Evolutionary conservation across 2,113 vertebrate species (phyloP).

Genomic region (Scalopus aquaticus): DNA sequence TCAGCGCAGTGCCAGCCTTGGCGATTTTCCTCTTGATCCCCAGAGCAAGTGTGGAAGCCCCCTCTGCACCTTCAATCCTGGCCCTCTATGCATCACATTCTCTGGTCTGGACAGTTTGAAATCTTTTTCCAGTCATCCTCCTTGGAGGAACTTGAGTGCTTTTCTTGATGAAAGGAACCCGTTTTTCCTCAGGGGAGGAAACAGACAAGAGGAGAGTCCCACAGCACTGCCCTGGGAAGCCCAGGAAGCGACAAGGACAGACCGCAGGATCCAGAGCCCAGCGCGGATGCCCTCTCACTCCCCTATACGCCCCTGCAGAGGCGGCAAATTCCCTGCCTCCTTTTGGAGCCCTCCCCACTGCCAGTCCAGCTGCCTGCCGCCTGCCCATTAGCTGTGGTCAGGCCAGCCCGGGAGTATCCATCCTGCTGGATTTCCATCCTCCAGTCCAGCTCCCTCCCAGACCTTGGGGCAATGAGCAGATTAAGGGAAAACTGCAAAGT

Average conservation of each 20-base stretch:
- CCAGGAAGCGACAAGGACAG: not conserved
- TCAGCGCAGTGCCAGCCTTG: not conserved
- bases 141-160: not conserved
- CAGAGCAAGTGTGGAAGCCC: not conserved
- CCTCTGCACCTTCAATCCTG: not conserved
- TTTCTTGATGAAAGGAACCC: not conserved
- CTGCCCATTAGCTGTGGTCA: not conserved
- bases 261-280: not conserved
- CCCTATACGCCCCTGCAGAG: not conserved
- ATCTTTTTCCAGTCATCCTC: no score
- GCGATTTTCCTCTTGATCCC: not conserved
- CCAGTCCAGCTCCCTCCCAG: not conserved
- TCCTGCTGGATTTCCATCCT: slow-evolving; percentile 17
- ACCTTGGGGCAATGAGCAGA: not conserved
- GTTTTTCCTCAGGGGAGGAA: not conserved
- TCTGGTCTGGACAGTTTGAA: not conserved
- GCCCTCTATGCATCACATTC: not conserved
- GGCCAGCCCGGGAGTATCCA: not conserved
- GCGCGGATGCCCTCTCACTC: not conserved
- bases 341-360: not conserved
- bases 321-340: not conserved
- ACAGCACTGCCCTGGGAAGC: not conserved
- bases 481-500: slow-evolving; percentile 37
- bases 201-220: not conserved
- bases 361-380: not conserved